Evolutionary conservation across 2,113 vertebrate species (phyloP).

Genomic region (Zapus hudsonius): DNA sequence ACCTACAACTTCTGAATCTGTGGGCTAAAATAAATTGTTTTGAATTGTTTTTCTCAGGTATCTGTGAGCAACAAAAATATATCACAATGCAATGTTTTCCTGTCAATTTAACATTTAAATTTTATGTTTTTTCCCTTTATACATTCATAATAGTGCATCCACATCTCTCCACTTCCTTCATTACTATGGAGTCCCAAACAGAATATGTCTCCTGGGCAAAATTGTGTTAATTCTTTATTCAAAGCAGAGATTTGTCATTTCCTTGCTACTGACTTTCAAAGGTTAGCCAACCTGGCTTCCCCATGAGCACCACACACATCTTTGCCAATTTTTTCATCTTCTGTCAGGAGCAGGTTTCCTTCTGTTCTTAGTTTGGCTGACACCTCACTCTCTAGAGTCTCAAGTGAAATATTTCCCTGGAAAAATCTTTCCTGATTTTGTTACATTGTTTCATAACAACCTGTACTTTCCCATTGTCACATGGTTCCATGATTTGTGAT

Average conservation of each 20-base stretch:
- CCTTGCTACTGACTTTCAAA: not conserved
- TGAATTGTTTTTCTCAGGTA: too few species aligned
- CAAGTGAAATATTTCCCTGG: not conserved
- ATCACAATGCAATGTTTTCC: not conserved
- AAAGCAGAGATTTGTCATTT: not conserved
- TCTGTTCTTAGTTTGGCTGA: not conserved
- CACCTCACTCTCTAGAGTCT: not conserved
- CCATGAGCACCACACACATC: not conserved
- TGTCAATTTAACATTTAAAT: slow-evolving; percentile 54
- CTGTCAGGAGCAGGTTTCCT: not conserved
- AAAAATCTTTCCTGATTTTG: not conserved
- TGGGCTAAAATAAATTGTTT: not conserved
- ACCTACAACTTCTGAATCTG: not conserved
- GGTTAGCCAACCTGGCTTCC: not conserved
- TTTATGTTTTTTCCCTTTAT: not conserved
- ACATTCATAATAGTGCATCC: not conserved
- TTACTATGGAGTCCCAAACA: not conserved
- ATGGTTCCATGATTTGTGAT: not conserved
- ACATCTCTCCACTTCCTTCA: not conserved
- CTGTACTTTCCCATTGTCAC: not conserved
- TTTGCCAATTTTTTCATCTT: not conserved
- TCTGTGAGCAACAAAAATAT: not conserved
- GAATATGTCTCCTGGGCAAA: not conserved
- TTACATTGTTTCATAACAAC: not conserved
- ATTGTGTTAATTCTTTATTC: not conserved